Evolutionary conservation across 1,140 invertebrate species (phyloP), one percentile per base, ranked within the genome.

Genomic region (Oncopodura yosiiana): DNA sequence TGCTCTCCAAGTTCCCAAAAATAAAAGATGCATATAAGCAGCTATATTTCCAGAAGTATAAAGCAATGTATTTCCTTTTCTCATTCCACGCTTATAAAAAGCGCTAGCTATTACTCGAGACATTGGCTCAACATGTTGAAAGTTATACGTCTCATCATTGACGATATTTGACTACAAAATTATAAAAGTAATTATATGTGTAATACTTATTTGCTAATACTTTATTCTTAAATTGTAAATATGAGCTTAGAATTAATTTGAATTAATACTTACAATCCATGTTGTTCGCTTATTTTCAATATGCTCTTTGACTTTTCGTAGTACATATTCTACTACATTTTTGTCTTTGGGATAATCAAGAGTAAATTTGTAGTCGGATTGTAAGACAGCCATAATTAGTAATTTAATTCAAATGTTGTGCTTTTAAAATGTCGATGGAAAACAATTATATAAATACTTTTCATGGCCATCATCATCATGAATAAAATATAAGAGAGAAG

Each of bases 1-100:
- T 9, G 58, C 57, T 43, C 49, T 30, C 61, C 61, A 62, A 43
- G 56, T 43, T 11, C 61, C 61, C 5, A 3, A 32, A 2, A 56
- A 36, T 32, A 62, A 52, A 19, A 50, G 18, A 9, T 54, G 56
- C 2, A 49, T 21, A 61, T 19, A 64, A 14, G 44, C 48, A 0
- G 32, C 43, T 4, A 56, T 30, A 19, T 60, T 45, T 21, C 26
- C 24, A 18, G 44, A 32, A 41, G 49, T 53, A 24, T 56, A 62
- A 23, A 62, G 18, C 0, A 60, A 39, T 6, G 45, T 42, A 32
- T 60, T 53, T 19, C 58, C 57, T 30, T 51, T 56, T 38, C 57
- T 42, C 27, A 62, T 39, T 4, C 61, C 61, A 3, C 41, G 48
- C 41, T 56, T 62, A 49, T 36, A 57, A 27, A 62, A 30, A 1